Percentiles rank a stretch among this genome's conserved stretches.
Evolutionary conservation across 2,797 vertebrate genomes (phyloP).

Genomic region (Megalops cyprinoides): DNA sequence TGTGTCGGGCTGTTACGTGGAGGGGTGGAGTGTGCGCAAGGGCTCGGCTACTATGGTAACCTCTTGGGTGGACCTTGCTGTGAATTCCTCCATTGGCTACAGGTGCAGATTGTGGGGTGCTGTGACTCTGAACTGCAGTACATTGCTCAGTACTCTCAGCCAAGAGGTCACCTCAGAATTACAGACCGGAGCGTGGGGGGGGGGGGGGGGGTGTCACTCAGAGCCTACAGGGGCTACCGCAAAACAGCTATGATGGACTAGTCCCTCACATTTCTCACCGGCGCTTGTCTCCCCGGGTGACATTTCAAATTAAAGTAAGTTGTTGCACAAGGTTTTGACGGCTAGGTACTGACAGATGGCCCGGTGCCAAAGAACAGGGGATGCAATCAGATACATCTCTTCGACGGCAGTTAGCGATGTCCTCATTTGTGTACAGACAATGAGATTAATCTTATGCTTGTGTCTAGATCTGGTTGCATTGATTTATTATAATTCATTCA

Average conservation of each 20-base stretch:
- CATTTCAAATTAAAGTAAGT: no score
- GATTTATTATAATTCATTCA: background rate
- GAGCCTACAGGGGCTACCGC: no score
- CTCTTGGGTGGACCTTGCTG: background rate
- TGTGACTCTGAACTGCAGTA: background rate
- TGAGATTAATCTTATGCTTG: background rate
- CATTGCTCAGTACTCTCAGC: background rate
- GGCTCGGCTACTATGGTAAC: slow-evolving; percentile 2
- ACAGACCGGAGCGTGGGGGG: slow-evolving; percentile 25
- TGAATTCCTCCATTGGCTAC: background rate
- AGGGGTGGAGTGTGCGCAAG: no score
- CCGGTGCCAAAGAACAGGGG: background rate
- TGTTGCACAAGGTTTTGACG: background rate
- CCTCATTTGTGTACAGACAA: background rate
- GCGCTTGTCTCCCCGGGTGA: background rate
- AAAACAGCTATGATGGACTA: background rate
- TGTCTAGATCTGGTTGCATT: background rate
- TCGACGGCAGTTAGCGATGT: background rate
- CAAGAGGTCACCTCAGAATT: slow-evolving; percentile 29
- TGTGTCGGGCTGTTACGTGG: no score
- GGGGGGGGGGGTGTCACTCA: no score
- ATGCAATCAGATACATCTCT: background rate
- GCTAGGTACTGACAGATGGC: background rate
- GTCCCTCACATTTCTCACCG: background rate
- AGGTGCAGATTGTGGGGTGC: background rate